Evolutionary conservation across 2,113 vertebrate species (phyloP).

Genomic region (Lepus timidus): DNA sequence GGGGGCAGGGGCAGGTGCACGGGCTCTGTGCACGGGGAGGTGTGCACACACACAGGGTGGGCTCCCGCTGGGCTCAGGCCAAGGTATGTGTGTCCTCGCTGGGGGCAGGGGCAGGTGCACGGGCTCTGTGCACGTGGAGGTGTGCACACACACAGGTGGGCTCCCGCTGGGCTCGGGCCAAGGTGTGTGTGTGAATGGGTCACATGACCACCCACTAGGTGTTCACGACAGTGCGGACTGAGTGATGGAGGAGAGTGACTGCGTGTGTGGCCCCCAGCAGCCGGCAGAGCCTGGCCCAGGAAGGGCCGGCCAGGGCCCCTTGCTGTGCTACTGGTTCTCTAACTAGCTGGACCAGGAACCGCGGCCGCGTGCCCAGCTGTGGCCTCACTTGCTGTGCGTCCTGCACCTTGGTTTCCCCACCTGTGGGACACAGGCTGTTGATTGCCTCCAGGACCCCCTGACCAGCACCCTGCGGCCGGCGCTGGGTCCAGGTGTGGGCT

Average conservation of each 20-base stretch:
- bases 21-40: too few relatives aligned
- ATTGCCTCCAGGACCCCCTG: background rate
- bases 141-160: too few relatives aligned
- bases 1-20: too few relatives aligned
- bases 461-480: background rate
- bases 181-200: background rate
- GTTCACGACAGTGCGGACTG: background rate
- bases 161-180: too few relatives aligned
- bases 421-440: background rate
- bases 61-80: too few relatives aligned
- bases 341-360: background rate
- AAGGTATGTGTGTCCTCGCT: too few relatives aligned
- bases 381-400: background rate
- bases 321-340: background rate
- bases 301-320: background rate
- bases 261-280: background rate
- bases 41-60: too few relatives aligned
- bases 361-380: background rate
- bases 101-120: too few relatives aligned
- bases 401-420: background rate
- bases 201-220: background rate
- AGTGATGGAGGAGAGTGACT: background rate
- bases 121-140: too few relatives aligned
- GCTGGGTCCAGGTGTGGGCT: background rate
- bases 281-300: background rate